A percentile compares a stretch with the other conserved stretches of the same genome.
Conservation (phyloP, 2,797 vertebrate species). For the Pseudochirops cupreus region DNA sequence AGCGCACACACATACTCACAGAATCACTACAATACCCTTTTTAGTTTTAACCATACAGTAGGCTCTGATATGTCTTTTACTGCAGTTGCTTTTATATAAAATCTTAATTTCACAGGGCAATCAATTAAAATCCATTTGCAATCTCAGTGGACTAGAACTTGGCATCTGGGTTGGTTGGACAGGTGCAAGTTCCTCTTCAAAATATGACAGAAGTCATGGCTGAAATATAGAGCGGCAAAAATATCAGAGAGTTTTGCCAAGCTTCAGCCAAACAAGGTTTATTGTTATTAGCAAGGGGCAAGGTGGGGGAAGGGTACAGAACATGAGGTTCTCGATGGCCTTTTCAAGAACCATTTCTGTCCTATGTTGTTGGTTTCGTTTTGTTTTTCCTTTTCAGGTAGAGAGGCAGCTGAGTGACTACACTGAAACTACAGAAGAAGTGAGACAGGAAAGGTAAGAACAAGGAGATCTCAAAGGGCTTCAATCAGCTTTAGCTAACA, state of each 20-base stretch:
- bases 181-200: conserved; percentile 79
- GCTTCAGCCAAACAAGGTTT: conserved; percentile 70
- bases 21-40: conserved; percentile 35
- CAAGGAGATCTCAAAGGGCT: not conserved
- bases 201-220: conserved; percentile 75
- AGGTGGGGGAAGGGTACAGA: not conserved
- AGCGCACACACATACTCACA: not conserved
- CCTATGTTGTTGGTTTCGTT: not conserved
- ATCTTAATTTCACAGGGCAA: conserved; percentile 68
- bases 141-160: conserved; percentile 72
- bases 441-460: conserved; percentile 7
- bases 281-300: conserved; percentile 68
- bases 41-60: conserved; percentile 72
- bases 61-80: conserved; percentile 43
- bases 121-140: conserved; percentile 73
- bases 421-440: not conserved
- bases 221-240: conserved; percentile 82
- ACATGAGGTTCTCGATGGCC: conserved; percentile 40
- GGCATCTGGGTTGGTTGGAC: conserved; percentile 70
- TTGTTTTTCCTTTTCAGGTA: not conserved
- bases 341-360: not conserved
- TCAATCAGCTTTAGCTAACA: not conserved
- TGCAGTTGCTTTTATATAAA: conserved; percentile 72
- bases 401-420: not conserved
- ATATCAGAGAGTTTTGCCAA: conserved; percentile 72